phyloP scores from a whole-genome alignment of 2,113 vertebrate species.

The Accipiter virgatus region DNA sequence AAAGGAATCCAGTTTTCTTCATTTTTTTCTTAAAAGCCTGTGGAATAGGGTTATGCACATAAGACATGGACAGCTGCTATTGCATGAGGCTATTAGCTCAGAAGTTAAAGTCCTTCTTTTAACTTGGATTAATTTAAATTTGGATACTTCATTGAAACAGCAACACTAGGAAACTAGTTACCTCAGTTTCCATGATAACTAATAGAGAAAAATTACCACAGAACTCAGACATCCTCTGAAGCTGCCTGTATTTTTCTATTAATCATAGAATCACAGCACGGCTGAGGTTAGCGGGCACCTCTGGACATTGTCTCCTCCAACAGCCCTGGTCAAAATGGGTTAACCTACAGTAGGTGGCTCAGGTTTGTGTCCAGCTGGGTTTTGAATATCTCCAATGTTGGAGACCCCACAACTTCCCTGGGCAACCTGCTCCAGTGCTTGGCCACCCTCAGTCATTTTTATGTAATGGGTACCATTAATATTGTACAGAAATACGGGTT shows the following conservation, averaged over 20 bases:
- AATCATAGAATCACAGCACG: not conserved
- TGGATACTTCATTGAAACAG: not conserved
- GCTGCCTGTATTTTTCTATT: not conserved
- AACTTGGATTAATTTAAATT: not conserved
- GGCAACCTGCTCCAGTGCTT: not conserved
- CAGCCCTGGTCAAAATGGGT: accelerated
- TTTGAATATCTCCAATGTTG: not conserved
- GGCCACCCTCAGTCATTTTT: not conserved
- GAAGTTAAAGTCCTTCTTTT: not conserved
- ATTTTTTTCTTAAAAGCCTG: not conserved
- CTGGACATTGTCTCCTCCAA: not conserved
- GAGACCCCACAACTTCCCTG: not conserved
- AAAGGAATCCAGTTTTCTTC: not conserved
- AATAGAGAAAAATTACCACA: not conserved
- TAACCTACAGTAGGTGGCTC: not conserved
- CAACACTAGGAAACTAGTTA: not conserved
- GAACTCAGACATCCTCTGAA: not conserved
- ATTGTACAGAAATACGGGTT: not conserved
- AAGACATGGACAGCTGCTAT: not conserved
- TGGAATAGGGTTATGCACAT: not conserved
- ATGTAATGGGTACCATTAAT: not conserved
- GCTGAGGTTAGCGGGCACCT: not conserved
- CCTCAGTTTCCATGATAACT: not conserved
- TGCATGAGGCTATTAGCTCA: not conserved
- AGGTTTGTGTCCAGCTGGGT: not conserved